Base-by-base conservation (phyloP, 2,113 vertebrate genomes). In the Acrocephalus arundinaceus region DNA sequence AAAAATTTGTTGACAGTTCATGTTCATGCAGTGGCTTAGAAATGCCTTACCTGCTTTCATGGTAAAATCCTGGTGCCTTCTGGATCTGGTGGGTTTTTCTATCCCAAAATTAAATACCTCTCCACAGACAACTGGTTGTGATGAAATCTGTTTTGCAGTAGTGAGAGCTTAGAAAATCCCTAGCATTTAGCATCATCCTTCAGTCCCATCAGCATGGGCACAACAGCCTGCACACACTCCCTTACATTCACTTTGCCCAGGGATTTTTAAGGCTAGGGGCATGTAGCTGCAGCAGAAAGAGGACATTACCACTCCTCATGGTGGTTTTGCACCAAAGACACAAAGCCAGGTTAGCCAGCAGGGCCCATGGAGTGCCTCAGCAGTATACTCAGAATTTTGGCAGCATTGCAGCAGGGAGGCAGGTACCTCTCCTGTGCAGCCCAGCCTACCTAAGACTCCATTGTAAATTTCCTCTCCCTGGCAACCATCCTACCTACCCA, bases 101-200 rank as follows among this genome's bases (percentile, higher is more conserved):
- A 9, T 58, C 23, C 14, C 2, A 2, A 73, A 87, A 85, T 49
- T 30, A 71, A 86, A 25, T 7, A 17, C 16, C 6, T 79, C 0
- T 0, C 31, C 7, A 2, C 8, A n/a, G 71, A 30, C 4, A 20
- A 5, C 23, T 48, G 15, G 4, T 57, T 68, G 22, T 54, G 15
- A 8, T 23, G 21, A 78, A 52, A 24, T 30, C 9, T 51, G 6
- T 52, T 74, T 23, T 33, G 22, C 37, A 83, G 39, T 27, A 51
- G 27, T 1, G 2, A 52, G 30, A 78, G 11, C 22, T 66, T 46
- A 15, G 48, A 54, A 52, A 72, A 18, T 17, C 25, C 39, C 3
- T 5, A 15, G 17, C 0, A 0, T 11, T 2, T 0, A 67, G 22
- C 37, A 39, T 23, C 0, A 0, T 22, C 13, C 20, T 65, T 41